Evolutionary conservation across 2,888 invertebrate species (phyloP).

Genomic region (Mythimna albipuncta): DNA sequence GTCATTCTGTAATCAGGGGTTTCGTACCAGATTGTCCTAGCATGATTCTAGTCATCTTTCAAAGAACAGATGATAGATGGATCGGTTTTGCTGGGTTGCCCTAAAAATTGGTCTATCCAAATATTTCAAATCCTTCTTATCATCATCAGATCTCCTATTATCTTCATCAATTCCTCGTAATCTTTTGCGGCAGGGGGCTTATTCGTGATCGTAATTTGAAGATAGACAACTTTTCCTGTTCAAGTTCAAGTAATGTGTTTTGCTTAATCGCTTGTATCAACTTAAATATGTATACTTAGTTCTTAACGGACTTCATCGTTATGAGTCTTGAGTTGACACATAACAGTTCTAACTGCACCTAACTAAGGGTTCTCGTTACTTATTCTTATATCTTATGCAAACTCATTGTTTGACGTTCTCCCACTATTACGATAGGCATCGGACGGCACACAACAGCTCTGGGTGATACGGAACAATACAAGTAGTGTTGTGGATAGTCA

Average conservation of each 20-base stretch:
- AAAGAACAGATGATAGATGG: too few species aligned
- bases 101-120: neutral
- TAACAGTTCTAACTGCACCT: conserved; percentile 32
- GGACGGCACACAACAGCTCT: conserved; percentile 22
- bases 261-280: neutral
- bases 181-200: too few species aligned
- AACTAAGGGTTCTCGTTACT: conserved; percentile 22
- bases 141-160: neutral
- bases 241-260: neutral
- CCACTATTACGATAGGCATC: conserved; percentile 52
- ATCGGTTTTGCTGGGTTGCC: neutral
- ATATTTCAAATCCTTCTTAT: neutral
- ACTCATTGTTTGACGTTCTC: conserved; percentile 52
- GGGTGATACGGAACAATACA: conserved; percentile 31
- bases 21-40: neutral
- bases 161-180: neutral
- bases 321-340: conserved; percentile 11
- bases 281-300: neutral
- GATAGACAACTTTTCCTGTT: neutral
- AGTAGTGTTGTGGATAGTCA: conserved; percentile 9
- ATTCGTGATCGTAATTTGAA: neutral
- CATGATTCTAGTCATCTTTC: neutral
- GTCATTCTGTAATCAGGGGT: neutral
- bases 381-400: conserved; percentile 45
- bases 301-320: neutral